phyloP scores from a whole-genome alignment of 2,888 invertebrate genomes.

The Masnerella sp. region DNA sequence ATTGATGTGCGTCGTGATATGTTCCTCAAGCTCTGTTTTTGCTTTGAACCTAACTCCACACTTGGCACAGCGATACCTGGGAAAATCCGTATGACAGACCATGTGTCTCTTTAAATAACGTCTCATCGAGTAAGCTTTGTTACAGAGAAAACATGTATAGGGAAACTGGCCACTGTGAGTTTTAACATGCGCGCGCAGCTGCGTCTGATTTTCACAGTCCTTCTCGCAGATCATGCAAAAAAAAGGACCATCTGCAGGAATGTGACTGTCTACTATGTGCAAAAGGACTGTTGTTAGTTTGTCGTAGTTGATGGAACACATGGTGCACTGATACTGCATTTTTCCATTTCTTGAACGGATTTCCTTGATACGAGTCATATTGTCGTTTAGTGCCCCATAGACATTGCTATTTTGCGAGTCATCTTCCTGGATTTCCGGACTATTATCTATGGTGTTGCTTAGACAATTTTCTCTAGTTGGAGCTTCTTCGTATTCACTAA shows the following conservation, averaged over 20 bases:
- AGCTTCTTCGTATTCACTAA: slow-evolving; percentile 53
- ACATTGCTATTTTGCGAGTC: slow-evolving; percentile 64
- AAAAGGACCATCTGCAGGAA: slow-evolving; percentile 76
- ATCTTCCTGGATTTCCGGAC: background rate
- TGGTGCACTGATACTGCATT: slow-evolving; percentile 72
- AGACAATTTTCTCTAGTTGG: slow-evolving; percentile 22
- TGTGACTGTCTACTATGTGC: slow-evolving; percentile 74
- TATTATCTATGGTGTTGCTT: background rate
- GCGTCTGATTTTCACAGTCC: slow-evolving; percentile 80
- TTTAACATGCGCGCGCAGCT: slow-evolving; percentile 80
- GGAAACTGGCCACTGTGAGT: slow-evolving; percentile 80
- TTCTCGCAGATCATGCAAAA: slow-evolving; percentile 81
- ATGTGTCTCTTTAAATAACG: slow-evolving; percentile 74
- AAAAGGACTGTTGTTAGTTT: slow-evolving; percentile 67
- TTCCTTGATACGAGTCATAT: slow-evolving; percentile 73
- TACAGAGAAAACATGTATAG: slow-evolving; percentile 77
- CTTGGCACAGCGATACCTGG: slow-evolving; percentile 72
- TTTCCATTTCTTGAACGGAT: slow-evolving; percentile 66
- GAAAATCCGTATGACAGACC: slow-evolving; percentile 74
- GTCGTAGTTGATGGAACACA: slow-evolving; percentile 72
- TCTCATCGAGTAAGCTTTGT: slow-evolving; percentile 72
- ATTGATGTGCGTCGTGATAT: slow-evolving; percentile 66
- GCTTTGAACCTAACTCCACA: slow-evolving; percentile 71
- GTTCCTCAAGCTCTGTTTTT: slow-evolving; percentile 70
- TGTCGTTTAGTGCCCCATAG: slow-evolving; percentile 73